Base-by-base conservation (phyloP, 2,888 invertebrate genomes). In the Chironomus riparius region DNA sequence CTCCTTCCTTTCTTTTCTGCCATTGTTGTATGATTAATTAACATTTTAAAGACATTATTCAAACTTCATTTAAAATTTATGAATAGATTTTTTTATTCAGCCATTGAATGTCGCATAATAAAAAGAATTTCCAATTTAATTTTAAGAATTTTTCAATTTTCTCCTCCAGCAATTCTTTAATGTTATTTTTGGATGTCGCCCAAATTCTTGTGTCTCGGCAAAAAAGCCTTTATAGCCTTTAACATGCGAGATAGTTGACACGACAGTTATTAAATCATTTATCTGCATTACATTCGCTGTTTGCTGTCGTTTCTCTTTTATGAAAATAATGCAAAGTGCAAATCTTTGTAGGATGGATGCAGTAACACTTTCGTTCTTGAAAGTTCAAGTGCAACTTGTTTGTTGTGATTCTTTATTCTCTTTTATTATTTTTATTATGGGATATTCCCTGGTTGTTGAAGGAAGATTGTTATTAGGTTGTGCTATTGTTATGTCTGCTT, bases 121-220 rank as follows among this genome's bases (percentile, higher is more conserved):
- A 62, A 21, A 21, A 12, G 22, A 62, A 56, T 56, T 56, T n/a
- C 12, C 56, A 18, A 15, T 56, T 56, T 56, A 15, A 56, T 56
- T n/a, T 21, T 2, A 50, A 15, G 50, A 50, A 50, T 50, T n/a
- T 15, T 50, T n/a, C 50, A n/a, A 13, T 50, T 50, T 50, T 50
- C 50, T 50, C 12, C 56, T 70, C 70, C 47, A 70, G 38, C 38
- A 47, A 28, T 70, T 56, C 56, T 73, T 38, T 62, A 73, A 62
- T 73, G 72, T 73, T 62, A 61, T 38, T 73, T 24, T 73, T 73
- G 72, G 72, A 73, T 48, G 61, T 38, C 72, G 15, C 62, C 72
- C 72, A 73, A 73, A n/a, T 61, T 12, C 21, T 24, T 56, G 15
- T 56, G 56, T 18, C 56, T 38, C 38, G 38, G 38, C 38, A 10